Percentiles rank a stretch among this genome's conserved stretches.
Evolutionary conservation across 1,140 invertebrate species (phyloP).

Genomic region (Dermatophagoides farinae): DNA sequence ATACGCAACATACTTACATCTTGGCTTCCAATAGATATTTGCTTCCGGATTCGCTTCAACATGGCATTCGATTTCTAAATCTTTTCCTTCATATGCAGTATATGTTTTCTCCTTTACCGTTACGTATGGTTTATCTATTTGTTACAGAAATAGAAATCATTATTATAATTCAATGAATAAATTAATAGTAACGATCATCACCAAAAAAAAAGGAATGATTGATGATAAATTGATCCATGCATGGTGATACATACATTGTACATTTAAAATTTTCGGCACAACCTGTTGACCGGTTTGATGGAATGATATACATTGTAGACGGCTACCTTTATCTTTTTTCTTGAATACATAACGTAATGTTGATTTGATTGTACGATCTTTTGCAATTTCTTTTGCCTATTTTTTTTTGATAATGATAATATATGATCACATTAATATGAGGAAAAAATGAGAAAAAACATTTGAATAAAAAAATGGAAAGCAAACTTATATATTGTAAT

Average conservation of each 20-base stretch:
- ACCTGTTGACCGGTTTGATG: background rate
- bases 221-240: no score
- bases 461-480: no score
- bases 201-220: background rate
- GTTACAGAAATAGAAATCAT: background rate
- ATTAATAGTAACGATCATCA: background rate
- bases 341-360: background rate
- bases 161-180: background rate
- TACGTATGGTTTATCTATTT: background rate
- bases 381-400: background rate
- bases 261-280: background rate
- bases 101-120: background rate
- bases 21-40: background rate
- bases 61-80: background rate
- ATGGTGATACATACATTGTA: slow-evolving; percentile 7
- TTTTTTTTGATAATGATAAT: no score
- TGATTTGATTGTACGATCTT: background rate
- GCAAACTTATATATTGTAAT: background rate
- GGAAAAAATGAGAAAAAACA: no score
- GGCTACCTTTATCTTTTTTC: background rate
- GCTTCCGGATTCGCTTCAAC: background rate
- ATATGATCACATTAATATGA: no score
- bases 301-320: background rate
- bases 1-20: background rate
- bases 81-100: background rate